These are phyloP conservation scores for Adela reaumurella DNA, from an alignment of 2,888 invertebrate species.

Conservation along the genomic window DNA sequence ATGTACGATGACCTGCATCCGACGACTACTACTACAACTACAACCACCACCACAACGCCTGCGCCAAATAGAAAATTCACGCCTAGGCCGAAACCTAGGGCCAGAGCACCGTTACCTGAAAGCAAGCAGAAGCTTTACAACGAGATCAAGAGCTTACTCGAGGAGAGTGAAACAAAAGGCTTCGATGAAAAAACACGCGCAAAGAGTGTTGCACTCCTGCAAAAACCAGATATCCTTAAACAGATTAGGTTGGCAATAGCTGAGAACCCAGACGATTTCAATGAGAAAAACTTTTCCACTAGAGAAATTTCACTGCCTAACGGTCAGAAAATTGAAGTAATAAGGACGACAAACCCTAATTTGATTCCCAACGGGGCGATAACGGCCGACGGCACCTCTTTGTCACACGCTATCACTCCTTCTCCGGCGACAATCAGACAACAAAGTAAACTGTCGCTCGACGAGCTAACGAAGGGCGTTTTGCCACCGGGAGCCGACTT, in stretches of 20 bases:
- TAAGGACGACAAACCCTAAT: slow-evolving; percentile 68
- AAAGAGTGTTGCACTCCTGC: slow-evolving; percentile 55
- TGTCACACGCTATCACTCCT: slow-evolving; percentile 35
- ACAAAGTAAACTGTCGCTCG: slow-evolving; percentile 67
- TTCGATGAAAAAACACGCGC: slow-evolving; percentile 49
- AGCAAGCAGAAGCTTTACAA: slow-evolving; percentile 57
- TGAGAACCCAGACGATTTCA: slow-evolving; percentile 62
- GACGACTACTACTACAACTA: slow-evolving; percentile 65
- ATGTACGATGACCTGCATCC: slow-evolving; percentile 67
- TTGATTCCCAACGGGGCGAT: slow-evolving; percentile 59
- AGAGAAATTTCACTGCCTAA: slow-evolving; percentile 71
- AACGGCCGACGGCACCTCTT: slow-evolving; percentile 38
- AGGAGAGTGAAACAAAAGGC: slow-evolving; percentile 56
- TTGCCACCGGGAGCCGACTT: slow-evolving; percentile 76
- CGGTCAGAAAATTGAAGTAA: slow-evolving; percentile 72
- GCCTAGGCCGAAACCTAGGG: slow-evolving; percentile 30
- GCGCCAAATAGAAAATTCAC: slow-evolving; percentile 35
- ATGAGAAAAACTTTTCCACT: slow-evolving; percentile 66
- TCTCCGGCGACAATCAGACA: slow-evolving; percentile 36
- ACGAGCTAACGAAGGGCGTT: slow-evolving; percentile 76
- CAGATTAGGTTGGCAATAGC: slow-evolving; percentile 71
- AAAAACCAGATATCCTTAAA: slow-evolving; percentile 69
- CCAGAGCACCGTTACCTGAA: slow-evolving; percentile 43
- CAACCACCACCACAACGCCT: slow-evolving; percentile 62
- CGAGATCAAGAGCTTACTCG: slow-evolving; percentile 51